phyloP scores from a whole-genome alignment of 2,797 vertebrate genomes.

The Threskiornis aethiopicus region DNA sequence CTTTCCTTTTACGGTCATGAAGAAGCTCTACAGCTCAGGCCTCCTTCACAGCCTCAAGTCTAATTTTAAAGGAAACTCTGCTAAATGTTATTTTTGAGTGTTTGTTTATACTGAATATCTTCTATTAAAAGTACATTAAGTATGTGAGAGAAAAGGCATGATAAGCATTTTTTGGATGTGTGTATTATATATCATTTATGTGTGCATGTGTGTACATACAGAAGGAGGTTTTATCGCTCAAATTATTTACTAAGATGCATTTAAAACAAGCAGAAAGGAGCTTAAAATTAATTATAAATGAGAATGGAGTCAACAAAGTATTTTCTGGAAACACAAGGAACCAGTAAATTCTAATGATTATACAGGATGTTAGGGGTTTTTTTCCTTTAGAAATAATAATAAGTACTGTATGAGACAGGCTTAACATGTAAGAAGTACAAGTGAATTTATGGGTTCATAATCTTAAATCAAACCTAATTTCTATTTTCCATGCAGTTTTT shows the following conservation, averaged over 20 bases:
- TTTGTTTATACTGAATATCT: neutral
- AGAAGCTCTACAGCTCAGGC: neutral
- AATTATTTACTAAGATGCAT: slow-evolving; percentile 1
- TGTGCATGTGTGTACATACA: neutral
- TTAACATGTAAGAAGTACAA: slow-evolving; percentile 23
- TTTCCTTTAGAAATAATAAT: slow-evolving; percentile 30
- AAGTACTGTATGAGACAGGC: neutral
- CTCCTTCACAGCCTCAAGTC: neutral
- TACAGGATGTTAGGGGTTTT: neutral
- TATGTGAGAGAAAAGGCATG: neutral
- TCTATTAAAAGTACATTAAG: neutral
- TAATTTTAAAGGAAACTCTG: neutral
- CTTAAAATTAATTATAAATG: slow-evolving; percentile 44
- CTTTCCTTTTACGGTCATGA: neutral
- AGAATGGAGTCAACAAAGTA: slow-evolving; percentile 7
- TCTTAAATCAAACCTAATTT: slow-evolving; percentile 62
- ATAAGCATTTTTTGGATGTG: neutral
- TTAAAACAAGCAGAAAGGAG: slow-evolving; percentile 21
- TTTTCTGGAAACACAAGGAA: slow-evolving; percentile 26
- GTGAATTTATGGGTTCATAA: slow-evolving; percentile 61
- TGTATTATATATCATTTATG: neutral
- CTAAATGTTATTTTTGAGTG: neutral
- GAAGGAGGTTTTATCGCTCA: neutral
- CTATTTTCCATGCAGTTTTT: slow-evolving; percentile 67
- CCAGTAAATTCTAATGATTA: slow-evolving; percentile 44